Percentiles rank a stretch among this genome's conserved stretches.
phyloP scores from a whole-genome alignment of 64 coral and sea anemone species.

The Cladopsammia gracilis region DNA sequence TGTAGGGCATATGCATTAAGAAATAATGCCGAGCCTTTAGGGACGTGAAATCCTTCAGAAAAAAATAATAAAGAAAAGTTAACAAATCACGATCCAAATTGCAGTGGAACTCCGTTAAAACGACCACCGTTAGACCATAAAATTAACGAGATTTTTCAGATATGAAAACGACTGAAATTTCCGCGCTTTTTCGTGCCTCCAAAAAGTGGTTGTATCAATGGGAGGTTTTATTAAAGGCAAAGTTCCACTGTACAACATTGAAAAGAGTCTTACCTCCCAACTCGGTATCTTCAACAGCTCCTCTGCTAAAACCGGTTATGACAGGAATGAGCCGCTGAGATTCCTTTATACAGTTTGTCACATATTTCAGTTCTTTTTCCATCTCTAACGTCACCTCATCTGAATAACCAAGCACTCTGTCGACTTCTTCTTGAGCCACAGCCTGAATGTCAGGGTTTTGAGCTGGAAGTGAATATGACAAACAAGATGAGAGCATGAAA shows the following conservation, averaged over 20 bases:
- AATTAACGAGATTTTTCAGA: too few species aligned
- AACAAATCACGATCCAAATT: neutral
- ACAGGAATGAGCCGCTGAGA: constrained; percentile 36
- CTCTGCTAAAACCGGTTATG: constrained; percentile 32
- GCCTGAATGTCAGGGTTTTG: constrained; percentile 19
- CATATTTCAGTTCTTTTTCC: constrained; percentile 28
- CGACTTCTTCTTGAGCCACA: constrained; percentile 30
- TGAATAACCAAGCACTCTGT: constrained; percentile 9
- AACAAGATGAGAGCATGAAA: too few species aligned
- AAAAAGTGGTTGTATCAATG: neutral
- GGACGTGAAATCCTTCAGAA: constrained; percentile 37
- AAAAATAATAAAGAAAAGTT: neutral
- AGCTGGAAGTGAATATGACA: neutral
- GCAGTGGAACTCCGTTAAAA: neutral
- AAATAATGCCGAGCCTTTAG: constrained; percentile 42
- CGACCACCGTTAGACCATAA: neutral
- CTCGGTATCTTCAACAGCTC: constrained; percentile 24
- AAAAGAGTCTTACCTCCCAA: constrained; percentile 12
- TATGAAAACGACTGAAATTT: too few species aligned
- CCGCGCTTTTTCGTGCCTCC: too few species aligned
- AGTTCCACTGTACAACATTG: neutral
- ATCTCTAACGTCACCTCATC: neutral
- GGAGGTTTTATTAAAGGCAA: too few species aligned
- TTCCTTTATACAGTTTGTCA: constrained; percentile 38
- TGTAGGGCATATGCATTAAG: constrained; percentile 25